Percentiles rank a stretch among this genome's conserved stretches.
Conservation (phyloP, 2,888 invertebrate genomes). For the Osedax frankpressi region DNA sequence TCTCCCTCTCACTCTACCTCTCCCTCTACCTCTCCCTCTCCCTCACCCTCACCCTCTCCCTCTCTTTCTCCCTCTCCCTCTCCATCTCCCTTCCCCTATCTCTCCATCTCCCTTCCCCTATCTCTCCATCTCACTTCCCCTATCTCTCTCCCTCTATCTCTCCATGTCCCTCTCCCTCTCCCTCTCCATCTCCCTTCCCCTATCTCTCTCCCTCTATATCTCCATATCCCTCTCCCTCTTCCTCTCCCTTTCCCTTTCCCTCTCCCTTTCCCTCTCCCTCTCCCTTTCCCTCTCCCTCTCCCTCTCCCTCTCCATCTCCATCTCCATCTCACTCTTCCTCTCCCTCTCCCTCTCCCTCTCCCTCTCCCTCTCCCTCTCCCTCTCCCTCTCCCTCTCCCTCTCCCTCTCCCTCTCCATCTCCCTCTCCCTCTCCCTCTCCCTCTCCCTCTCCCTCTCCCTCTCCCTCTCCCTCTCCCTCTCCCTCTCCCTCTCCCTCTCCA, state of each 20-base stretch:
- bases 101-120: conserved; percentile 26
- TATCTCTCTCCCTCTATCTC: background rate
- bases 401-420: too few species aligned
- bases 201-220: conserved; percentile 53
- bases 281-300: background rate
- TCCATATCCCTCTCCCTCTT: background rate
- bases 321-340: background rate
- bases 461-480: background rate
- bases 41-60: background rate
- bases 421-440: background rate
- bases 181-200: conserved; percentile 55
- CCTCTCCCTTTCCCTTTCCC: background rate
- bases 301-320: too few species aligned
- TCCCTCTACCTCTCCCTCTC: too few species aligned
- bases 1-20: too few species aligned
- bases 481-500: too few species aligned
- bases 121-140: background rate
- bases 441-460: background rate
- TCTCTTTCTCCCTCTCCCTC: too few species aligned
- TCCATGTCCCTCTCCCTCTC: conserved; percentile 33
- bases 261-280: background rate
- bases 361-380: background rate
- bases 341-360: background rate
- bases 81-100: conserved; percentile 34
- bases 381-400: background rate